Percentiles rank a stretch among this genome's conserved stretches.
phyloP scores from a whole-genome alignment of 1,140 invertebrate species.

The Oscheius sp. region DNA sequence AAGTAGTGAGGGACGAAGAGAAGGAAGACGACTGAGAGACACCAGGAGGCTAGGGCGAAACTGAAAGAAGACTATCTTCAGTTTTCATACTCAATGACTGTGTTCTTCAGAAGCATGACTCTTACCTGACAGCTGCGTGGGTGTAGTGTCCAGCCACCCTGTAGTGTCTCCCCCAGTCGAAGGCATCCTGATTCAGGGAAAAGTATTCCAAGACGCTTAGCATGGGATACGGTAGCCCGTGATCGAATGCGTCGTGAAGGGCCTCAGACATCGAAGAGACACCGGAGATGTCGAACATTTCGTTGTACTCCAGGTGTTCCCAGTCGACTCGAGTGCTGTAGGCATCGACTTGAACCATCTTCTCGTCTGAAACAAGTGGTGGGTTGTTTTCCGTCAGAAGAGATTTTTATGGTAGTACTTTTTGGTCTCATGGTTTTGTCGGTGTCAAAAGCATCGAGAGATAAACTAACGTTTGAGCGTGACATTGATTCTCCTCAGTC shows the following conservation, averaged over 20 bases:
- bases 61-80: conserved; percentile 26
- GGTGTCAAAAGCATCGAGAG: neutral
- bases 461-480: conserved; percentile 77
- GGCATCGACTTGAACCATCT: neutral
- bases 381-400: neutral
- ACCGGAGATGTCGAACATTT: conserved; percentile 38
- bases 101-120: conserved; percentile 1
- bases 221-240: conserved; percentile 87
- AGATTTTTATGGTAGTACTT: conserved; percentile 20
- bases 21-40: conserved; percentile 47
- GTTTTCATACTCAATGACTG: neutral
- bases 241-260: conserved; percentile 45
- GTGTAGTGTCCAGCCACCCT: conserved; percentile 90
- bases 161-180: conserved; percentile 91
- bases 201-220: conserved; percentile 94
- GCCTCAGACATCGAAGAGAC: conserved; percentile 54
- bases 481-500: conserved; percentile 89
- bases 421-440: conserved; percentile 1
- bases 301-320: conserved; percentile 36
- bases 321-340: conserved; percentile 4
- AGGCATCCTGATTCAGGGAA: conserved; percentile 87
- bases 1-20: conserved; percentile 52
- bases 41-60: conserved; percentile 44
- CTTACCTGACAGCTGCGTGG: conserved; percentile 72
- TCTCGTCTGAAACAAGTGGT: conserved; percentile 10